A percentile compares a stretch with the other conserved stretches of the same genome.
Conservation (phyloP, 2,888 invertebrate genomes). For the Drosophila mimetica region DNA sequence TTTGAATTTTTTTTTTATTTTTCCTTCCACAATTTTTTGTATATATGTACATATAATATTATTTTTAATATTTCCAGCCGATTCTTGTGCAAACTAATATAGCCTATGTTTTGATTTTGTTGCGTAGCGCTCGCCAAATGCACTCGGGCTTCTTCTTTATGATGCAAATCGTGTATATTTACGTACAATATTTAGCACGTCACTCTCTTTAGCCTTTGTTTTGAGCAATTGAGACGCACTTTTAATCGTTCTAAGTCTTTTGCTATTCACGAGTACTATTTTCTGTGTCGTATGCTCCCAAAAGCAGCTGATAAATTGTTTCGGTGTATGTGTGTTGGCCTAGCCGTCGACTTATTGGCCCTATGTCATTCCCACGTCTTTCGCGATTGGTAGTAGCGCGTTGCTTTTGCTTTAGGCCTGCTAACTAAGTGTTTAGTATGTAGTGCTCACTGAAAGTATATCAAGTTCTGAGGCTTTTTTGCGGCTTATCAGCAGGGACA, state of each 20-base stretch:
- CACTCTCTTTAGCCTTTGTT: conserved; percentile 26
- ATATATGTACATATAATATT: too few relatives aligned
- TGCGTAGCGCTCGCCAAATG: conserved; percentile 34
- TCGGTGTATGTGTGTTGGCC: conserved; percentile 26
- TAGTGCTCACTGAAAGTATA: conserved; percentile 35
- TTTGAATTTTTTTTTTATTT: too few relatives aligned
- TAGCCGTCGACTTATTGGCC: conserved; percentile 29
- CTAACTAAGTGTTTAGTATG: conserved; percentile 31
- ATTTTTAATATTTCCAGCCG: neutral
- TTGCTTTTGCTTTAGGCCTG: conserved; percentile 4
- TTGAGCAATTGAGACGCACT: conserved; percentile 24
- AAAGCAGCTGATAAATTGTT: conserved; percentile 41
- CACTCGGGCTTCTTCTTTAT: conserved; percentile 35
- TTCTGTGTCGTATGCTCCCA: neutral
- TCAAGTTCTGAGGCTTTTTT: conserved; percentile 32
- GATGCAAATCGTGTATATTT: conserved; percentile 37
- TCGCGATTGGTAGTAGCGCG: conserved; percentile 11
- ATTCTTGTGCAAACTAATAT: conserved; percentile 1
- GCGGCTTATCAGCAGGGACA: conserved; percentile 57
- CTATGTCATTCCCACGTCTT: conserved; percentile 34
- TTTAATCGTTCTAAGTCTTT: conserved; percentile 29
- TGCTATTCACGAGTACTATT: neutral
- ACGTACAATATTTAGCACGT: conserved; percentile 17
- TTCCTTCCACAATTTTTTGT: too few relatives aligned
- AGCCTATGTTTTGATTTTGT: conserved; percentile 6